phyloP scores from a whole-genome alignment of 2,113 vertebrate species.

The Ranitomeya imitator region DNA sequence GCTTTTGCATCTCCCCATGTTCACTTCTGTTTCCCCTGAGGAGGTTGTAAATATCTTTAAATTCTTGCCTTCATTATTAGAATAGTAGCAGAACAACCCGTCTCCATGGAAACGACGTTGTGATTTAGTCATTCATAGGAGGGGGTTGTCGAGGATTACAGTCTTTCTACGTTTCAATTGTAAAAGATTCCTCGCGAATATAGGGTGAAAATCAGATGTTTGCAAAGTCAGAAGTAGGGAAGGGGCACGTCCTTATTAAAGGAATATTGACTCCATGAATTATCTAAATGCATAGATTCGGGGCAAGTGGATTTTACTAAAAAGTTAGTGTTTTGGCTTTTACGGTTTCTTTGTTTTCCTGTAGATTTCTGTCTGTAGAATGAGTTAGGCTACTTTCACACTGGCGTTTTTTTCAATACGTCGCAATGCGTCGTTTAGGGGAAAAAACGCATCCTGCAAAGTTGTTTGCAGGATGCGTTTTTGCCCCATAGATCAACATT shows the following conservation, averaged over 20 bases:
- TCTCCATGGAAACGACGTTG: constrained; percentile 20
- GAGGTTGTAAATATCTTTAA: constrained; percentile 33
- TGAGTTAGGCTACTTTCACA: too few relatives aligned
- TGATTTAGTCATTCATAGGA: background rate
- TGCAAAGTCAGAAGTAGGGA: background rate
- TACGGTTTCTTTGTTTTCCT: too few relatives aligned
- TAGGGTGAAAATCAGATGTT: background rate
- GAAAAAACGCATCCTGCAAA: too few relatives aligned
- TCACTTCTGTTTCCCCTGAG: constrained; percentile 37
- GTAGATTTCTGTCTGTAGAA: too few relatives aligned
- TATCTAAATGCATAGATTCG: too few relatives aligned
- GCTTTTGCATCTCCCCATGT: background rate
- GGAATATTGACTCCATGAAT: too few relatives aligned
- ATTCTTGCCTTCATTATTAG: constrained; percentile 24
- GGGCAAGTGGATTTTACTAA: too few relatives aligned
- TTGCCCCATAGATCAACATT: too few relatives aligned
- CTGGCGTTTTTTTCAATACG: too few relatives aligned
- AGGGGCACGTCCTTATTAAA: background rate
- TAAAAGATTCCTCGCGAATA: background rate
- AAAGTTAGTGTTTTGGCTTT: too few relatives aligned
- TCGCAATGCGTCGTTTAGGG: too few relatives aligned
- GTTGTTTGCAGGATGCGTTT: too few relatives aligned
- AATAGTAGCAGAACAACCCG: background rate
- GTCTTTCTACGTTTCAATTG: background rate
- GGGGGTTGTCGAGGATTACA: background rate